phyloP scores from a whole-genome alignment of 2,797 vertebrate genomes.

The Anas georgica region DNA sequence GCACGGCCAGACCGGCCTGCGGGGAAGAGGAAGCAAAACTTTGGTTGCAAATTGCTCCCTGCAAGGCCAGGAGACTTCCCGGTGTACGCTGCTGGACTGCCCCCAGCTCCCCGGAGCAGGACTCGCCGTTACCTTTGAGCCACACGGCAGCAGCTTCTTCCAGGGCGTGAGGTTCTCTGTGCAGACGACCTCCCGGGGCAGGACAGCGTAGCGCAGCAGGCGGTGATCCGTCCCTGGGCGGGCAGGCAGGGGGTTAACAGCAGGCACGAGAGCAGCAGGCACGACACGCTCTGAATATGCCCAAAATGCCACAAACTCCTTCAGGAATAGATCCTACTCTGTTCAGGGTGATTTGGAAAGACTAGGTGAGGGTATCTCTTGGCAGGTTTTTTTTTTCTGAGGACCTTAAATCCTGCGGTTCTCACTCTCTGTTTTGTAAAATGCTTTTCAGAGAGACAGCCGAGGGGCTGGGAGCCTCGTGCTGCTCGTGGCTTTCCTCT shows the following conservation, averaged over 20 bases:
- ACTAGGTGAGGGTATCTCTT: neutral
- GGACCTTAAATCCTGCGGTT: neutral
- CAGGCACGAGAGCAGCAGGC: neutral
- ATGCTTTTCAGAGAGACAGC: neutral
- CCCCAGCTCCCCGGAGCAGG: neutral
- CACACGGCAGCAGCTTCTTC: constrained; percentile 97
- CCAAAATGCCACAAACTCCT: fast-evolving
- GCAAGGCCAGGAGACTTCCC: neutral
- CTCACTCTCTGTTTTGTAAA: neutral
- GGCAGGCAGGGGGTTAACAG: neutral
- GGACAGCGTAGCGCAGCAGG: constrained; percentile 91
- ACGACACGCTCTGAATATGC: neutral
- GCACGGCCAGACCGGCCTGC: constrained; percentile 92
- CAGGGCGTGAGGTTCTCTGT: constrained; percentile 98
- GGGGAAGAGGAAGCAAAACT: neutral
- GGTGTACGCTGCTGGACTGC: fast-evolving
- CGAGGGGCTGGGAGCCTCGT: neutral
- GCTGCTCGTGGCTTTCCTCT: neutral
- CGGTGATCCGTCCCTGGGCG: constrained; percentile 87
- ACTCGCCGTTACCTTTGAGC: constrained; percentile 86
- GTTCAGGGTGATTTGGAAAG: neutral
- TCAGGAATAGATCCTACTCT: neutral
- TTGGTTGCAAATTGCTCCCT: neutral
- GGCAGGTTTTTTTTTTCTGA: neutral
- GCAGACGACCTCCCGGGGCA: constrained; percentile 95